phyloP scores from a whole-genome alignment of 2,888 invertebrate genomes.

The Pristionchus maxplancki region DNA sequence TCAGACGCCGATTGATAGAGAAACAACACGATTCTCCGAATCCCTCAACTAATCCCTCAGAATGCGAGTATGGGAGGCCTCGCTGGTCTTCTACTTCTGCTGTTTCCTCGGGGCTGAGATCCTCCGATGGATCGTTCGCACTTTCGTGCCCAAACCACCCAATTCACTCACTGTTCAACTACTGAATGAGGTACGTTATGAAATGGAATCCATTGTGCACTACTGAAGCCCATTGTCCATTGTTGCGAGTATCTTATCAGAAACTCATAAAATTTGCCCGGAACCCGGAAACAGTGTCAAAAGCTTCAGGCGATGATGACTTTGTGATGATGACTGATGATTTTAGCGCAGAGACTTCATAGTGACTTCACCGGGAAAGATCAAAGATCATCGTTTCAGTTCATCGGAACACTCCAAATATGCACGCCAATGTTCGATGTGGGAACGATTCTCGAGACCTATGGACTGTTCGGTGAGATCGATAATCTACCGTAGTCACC shows the following conservation, averaged over 20 bases:
- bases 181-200: conserved; percentile 43
- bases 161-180: conserved; percentile 45
- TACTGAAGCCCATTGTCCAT: neutral
- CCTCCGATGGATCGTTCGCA: conserved; percentile 33
- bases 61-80: conserved; percentile 76
- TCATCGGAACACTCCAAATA: conserved; percentile 76
- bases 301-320: neutral
- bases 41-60: neutral
- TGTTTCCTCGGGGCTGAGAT: conserved; percentile 35
- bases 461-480: conserved; percentile 68
- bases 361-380: neutral
- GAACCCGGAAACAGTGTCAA: neutral
- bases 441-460: conserved; percentile 74
- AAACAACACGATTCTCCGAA: neutral
- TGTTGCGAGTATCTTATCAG: neutral
- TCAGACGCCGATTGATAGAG: neutral
- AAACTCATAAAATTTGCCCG: neutral
- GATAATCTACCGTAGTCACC: neutral
- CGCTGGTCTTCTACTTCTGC: conserved; percentile 68
- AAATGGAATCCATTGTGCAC: too few species aligned
- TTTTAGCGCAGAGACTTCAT: neutral
- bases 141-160: conserved; percentile 49
- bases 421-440: conserved; percentile 78
- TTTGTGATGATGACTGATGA: neutral
- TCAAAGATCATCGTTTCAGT: conserved; percentile 62